Evolutionary conservation across 2,113 vertebrate species (phyloP).

Genomic region (Phrynocephalus versicolor): DNA sequence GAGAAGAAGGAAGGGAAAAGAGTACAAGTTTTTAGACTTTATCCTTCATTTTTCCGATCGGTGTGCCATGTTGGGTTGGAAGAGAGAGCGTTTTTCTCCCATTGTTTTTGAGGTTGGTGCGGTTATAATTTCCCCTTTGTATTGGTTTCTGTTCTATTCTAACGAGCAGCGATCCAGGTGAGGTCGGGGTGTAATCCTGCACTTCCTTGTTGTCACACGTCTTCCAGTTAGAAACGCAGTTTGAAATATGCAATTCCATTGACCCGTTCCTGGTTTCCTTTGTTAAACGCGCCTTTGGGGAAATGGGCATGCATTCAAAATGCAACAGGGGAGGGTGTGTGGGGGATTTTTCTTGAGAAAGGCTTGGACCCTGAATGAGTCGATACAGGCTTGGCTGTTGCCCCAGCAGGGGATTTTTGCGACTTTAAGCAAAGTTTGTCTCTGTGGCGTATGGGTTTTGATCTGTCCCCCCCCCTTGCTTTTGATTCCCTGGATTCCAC

Average conservation of each 20-base stretch:
- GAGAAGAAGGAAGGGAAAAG: neutral
- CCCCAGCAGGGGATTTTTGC: no score
- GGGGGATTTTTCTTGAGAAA: no score
- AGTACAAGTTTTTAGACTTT: neutral
- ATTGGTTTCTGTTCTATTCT: constrained; percentile 18
- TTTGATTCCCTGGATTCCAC: no score
- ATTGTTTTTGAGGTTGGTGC: neutral
- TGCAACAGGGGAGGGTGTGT: neutral
- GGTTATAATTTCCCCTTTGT: constrained; percentile 44
- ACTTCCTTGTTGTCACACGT: constrained; percentile 51
- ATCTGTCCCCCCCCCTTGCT: no score
- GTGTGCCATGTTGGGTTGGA: no score
- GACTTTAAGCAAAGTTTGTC: no score
- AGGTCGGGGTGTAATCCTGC: neutral
- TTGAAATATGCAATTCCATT: constrained; percentile 75
- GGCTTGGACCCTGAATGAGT: no score
- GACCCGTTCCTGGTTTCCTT: constrained; percentile 9
- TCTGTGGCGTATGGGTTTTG: no score
- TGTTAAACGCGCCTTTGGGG: neutral
- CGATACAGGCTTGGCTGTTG: no score
- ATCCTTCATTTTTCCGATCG: neutral
- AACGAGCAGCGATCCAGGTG: neutral
- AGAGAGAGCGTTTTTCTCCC: no score
- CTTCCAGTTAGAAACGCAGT: constrained; percentile 73
- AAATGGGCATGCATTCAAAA: neutral